Base-by-base conservation (phyloP, 2,797 vertebrate species). In the Martes flavigula region DNA sequence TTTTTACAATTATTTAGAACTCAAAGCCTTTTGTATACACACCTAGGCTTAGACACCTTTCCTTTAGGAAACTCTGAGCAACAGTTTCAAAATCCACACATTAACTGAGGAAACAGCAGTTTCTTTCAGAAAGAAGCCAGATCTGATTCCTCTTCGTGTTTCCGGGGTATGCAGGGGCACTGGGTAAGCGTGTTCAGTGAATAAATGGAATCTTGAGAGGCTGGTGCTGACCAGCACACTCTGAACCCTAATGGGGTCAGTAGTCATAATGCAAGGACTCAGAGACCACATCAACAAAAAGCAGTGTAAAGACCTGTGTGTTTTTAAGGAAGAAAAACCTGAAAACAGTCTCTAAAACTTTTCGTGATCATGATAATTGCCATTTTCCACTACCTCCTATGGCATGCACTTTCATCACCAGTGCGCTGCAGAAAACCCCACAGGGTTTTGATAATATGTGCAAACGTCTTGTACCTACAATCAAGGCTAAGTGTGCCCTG, bases 111-210 rank as follows among this genome's bases (percentile, higher is more conserved):
- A 62, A 79, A 56, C 15, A 35, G 15, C 6, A 7, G 27, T 25
- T 75, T 93, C 56, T 64, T 46, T 43, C 43, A 66, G 25, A 3
- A 46, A 87, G 30, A 40, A 79, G n/a, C 15, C 40, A 17, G 18
- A 20, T 73, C 35, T 64, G 51, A 66, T 60, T 60, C n/a, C 30
- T 23, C n/a, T 60, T 58, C 73, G 12, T 68, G 82, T 58, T 73
- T 62, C 27, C 1, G 0, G 51, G 21, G 1, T 14, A 25, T 4
- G 15, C 3, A 12, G 4, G n/a, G 12, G 32, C 9, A 20, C 43
- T 72, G 17, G 38, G 18, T 38, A 51, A 27, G 12, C 14, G 20
- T 70, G 8, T 51, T 60, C 83, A 23, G 15, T 4, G 35, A n/a
- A 13, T 40, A 27, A 60, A 46, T 70, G n/a, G 64, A 82, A 43